These are phyloP conservation scores for Heliothis subflexa DNA, from an alignment of 1,140 invertebrate genomes.

Conservation along the genomic window DNA sequence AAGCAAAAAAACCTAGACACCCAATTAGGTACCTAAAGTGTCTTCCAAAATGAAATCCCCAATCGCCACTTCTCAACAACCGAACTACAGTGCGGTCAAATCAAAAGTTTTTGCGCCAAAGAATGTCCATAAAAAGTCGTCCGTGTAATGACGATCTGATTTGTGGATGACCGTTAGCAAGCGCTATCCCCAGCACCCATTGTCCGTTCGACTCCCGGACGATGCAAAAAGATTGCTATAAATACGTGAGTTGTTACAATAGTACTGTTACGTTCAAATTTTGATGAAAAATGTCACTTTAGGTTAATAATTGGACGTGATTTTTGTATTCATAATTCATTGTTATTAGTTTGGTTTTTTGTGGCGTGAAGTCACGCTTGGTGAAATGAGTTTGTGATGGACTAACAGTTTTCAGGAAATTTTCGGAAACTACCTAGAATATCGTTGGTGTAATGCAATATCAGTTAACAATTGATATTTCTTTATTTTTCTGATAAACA, in stretches of 20 bases:
- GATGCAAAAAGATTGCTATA: conserved; percentile 61
- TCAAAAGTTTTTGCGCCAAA: conserved; percentile 64
- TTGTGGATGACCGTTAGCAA: conserved; percentile 67
- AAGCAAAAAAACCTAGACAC: too few relatives aligned
- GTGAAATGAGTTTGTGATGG: too few relatives aligned
- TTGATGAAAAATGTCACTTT: conserved; percentile 40
- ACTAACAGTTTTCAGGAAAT: too few relatives aligned
- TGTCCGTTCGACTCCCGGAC: conserved; percentile 67
- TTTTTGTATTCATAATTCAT: conserved; percentile 20
- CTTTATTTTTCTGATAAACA: too few relatives aligned
- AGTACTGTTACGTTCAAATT: conserved; percentile 29
- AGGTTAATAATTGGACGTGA: conserved; percentile 44
- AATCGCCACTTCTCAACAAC: conserved; percentile 44
- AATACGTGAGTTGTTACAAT: conserved; percentile 63
- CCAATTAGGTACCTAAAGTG: too few relatives aligned
- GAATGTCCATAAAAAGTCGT: conserved; percentile 61
- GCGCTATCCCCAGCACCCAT: conserved; percentile 49
- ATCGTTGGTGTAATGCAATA: too few relatives aligned
- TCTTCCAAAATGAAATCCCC: not conserved
- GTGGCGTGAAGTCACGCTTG: not conserved
- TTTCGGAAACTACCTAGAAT: too few relatives aligned
- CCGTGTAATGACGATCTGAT: conserved; percentile 72
- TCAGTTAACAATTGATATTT: too few relatives aligned
- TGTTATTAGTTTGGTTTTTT: not conserved
- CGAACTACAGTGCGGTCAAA: conserved; percentile 51